Base-by-base conservation (phyloP, 2,888 invertebrate species). In the Drosophila seclusa region DNA sequence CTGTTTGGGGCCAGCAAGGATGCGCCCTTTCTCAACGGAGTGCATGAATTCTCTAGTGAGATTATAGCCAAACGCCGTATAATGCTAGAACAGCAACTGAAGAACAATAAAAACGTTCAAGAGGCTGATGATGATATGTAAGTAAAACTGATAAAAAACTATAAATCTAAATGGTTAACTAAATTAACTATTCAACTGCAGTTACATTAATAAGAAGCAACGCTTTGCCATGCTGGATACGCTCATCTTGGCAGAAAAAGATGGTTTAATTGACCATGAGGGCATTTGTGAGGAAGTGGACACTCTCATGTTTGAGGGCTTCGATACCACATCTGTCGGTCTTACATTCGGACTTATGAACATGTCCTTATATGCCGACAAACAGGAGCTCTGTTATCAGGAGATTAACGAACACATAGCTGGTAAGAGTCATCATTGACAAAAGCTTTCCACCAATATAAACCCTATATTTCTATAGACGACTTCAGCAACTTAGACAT, bases 271-370 rank as follows among this genome's bases (percentile, higher is more conserved):
- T 13, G 88, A 91, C 71, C 91, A 91, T 66, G 63, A 94, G 16
- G 94, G 94, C 55, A 94, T 96, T 16, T 93, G 95, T 68, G 95
- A 96, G 89, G 95, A 96, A 93, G 95, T 96, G 0, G 95, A 96
- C 73, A 96, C 96, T 0, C 95, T 96, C 69, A 95, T 96, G 94
- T 87, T 85, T 27, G 86, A 70, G 42, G 86, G 90, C 1, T 90
- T 76, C 27, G 90, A 90, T 38, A 91, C 91, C 7, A 91, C 91
- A 16, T 92, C 92, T 0, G 89, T 91, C 58, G 85, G 85, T 6
- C 73, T 91, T 0, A 91, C 82, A 40, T 92, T 91, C 64, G 80
- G 76, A 0, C 70, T 91, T 0, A 89, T 92, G 91, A 91, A 90
- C 53, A 72, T 91, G 61, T 75, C 87, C 0, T 36, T 90, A 0